phyloP scores from a whole-genome alignment of 2,113 vertebrate species.

The Vulpes lagopus region DNA sequence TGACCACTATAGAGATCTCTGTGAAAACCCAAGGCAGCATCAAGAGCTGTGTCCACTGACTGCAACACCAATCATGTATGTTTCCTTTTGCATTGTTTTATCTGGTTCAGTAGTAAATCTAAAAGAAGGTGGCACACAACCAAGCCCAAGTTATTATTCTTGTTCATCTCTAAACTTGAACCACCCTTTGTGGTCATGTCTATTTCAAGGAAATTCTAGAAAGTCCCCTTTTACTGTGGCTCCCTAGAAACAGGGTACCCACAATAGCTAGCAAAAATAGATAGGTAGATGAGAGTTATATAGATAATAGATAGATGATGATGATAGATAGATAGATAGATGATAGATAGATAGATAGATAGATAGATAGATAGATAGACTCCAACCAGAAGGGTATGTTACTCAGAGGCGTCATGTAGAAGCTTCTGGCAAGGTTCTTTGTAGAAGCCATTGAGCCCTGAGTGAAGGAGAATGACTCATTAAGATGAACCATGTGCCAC shows the following conservation, averaged over 20 bases:
- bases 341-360: not conserved
- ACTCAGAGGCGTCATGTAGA: not conserved
- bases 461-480: not conserved
- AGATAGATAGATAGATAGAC: not conserved
- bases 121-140: not conserved
- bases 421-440: not conserved
- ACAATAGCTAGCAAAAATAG: not conserved
- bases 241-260: not conserved
- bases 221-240: not conserved
- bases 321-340: not conserved
- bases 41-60: not conserved
- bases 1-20: not conserved
- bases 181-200: not conserved
- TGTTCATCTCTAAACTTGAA: not conserved
- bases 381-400: not conserved
- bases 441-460: not conserved
- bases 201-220: conserved; percentile 50
- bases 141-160: not conserved
- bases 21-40: not conserved
- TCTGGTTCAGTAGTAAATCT: not conserved
- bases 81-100: not conserved
- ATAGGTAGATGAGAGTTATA: not conserved
- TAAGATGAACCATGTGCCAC: not conserved
- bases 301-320: not conserved
- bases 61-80: rapidly evolving